phyloP scores from a whole-genome alignment of 2,113 vertebrate genomes.

The Ginglymostoma cirratum region DNA sequence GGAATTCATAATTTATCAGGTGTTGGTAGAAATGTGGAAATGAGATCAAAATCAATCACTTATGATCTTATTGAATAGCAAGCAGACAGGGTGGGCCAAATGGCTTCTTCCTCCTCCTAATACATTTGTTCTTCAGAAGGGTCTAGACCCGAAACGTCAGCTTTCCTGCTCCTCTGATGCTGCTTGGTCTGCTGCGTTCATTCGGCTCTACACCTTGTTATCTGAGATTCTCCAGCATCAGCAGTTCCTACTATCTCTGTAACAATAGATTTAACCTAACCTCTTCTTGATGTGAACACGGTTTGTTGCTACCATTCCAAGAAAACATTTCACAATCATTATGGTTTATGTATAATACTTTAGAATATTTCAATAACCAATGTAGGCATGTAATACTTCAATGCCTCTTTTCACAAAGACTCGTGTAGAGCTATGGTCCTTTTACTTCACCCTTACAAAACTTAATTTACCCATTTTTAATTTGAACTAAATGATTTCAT shows the following conservation, averaged over 20 bases:
- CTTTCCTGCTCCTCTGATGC: no score
- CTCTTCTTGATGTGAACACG: not conserved
- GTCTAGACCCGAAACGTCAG: no score
- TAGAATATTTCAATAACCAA: not conserved
- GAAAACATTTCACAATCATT: not conserved
- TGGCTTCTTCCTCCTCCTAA: no score
- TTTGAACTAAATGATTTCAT: not conserved
- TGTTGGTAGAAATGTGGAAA: no score
- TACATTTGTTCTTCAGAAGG: no score
- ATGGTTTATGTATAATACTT: not conserved
- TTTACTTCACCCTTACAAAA: not conserved
- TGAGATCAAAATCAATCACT: no score
- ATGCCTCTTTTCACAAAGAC: not conserved
- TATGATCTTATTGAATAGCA: no score
- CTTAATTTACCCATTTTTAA: not conserved
- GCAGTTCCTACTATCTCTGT: not conserved
- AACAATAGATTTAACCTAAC: not conserved
- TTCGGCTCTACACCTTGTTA: no score
- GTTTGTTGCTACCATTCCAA: not conserved
- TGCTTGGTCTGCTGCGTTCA: no score
- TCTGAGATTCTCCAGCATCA: no score
- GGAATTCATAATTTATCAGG: no score
- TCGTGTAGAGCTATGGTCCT: not conserved
- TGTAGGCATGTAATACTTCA: not conserved
- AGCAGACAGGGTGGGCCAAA: no score